phyloP scores from a whole-genome alignment of 2,113 vertebrate genomes.

The Hydrolagus affinis region DNA sequence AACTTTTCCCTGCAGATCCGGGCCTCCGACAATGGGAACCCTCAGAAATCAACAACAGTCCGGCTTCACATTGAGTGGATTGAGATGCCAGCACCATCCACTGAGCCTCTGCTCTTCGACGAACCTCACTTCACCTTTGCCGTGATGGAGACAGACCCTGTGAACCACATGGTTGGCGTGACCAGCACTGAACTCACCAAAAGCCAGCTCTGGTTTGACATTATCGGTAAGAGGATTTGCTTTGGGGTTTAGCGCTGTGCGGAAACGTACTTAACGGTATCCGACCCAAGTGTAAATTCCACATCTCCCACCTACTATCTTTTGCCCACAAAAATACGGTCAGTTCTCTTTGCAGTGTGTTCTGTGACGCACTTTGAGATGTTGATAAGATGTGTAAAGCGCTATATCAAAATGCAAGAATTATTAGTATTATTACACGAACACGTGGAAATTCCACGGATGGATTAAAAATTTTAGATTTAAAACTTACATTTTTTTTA shows the following conservation, averaged over 20 bases:
- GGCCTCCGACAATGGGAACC: constrained; percentile 74
- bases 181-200: constrained; percentile 70
- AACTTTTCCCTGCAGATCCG: constrained; percentile 59
- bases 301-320: no score
- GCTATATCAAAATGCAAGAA: no score
- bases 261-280: no score
- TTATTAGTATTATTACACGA: no score
- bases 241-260: not conserved
- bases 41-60: constrained; percentile 62
- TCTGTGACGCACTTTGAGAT: no score
- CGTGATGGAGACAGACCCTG: constrained; percentile 84
- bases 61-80: constrained; percentile 85
- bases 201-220: constrained; percentile 75
- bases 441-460: no score
- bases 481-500: no score
- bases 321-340: no score
- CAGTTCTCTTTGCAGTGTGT: no score
- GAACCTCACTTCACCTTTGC: constrained; percentile 79
- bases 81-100: constrained; percentile 52
- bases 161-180: constrained; percentile 91
- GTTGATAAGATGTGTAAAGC: no score
- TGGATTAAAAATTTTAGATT: no score
- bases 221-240: constrained; percentile 65
- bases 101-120: constrained; percentile 67
- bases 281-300: no score